A percentile compares a stretch with the other conserved stretches of the same genome.
These are phyloP conservation scores for Pyralis farinalis DNA, from an alignment of 2,888 invertebrate genomes.

Conservation along the genomic window DNA sequence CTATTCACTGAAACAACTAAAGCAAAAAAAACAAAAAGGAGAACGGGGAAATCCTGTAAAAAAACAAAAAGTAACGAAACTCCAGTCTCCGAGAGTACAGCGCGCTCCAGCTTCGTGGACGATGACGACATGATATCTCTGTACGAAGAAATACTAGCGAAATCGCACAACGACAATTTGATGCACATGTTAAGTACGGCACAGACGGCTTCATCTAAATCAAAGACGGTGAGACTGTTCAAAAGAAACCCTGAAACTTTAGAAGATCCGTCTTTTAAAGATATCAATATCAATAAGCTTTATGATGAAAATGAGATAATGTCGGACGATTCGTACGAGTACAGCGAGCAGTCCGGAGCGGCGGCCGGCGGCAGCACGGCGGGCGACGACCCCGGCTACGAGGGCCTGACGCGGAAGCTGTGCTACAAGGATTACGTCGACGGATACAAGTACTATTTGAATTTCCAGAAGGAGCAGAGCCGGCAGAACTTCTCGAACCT, in stretches of 20 bases:
- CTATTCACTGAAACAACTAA: too few species aligned
- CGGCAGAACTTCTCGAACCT: constrained; percentile 53
- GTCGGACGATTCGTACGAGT: not conserved
- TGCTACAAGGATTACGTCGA: constrained; percentile 58
- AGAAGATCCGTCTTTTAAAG: too few species aligned
- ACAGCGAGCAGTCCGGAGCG: not conserved
- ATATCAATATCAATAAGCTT: too few species aligned
- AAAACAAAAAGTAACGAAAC: constrained; percentile 8
- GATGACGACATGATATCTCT: constrained; percentile 44
- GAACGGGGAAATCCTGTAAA: not conserved
- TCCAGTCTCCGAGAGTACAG: constrained; percentile 6
- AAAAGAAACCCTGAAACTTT: not conserved
- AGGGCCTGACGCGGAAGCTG: constrained; percentile 47
- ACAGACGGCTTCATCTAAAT: constrained; percentile 13
- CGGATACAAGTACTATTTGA: constrained; percentile 60
- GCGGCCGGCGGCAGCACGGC: not conserved
- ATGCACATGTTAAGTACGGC: constrained; percentile 33
- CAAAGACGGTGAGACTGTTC: constrained; percentile 15
- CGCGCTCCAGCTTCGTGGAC: constrained; percentile 28
- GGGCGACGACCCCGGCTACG: constrained; percentile 30
- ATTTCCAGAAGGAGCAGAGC: constrained; percentile 50
- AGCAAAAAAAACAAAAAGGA: constrained; percentile 4
- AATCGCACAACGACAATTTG: constrained; percentile 39
- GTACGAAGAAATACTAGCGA: constrained; percentile 44
- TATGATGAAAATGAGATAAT: too few species aligned